Evolutionary conservation across 2,797 vertebrate species (phyloP).

Genomic region (Sebastes hopkinsi): DNA sequence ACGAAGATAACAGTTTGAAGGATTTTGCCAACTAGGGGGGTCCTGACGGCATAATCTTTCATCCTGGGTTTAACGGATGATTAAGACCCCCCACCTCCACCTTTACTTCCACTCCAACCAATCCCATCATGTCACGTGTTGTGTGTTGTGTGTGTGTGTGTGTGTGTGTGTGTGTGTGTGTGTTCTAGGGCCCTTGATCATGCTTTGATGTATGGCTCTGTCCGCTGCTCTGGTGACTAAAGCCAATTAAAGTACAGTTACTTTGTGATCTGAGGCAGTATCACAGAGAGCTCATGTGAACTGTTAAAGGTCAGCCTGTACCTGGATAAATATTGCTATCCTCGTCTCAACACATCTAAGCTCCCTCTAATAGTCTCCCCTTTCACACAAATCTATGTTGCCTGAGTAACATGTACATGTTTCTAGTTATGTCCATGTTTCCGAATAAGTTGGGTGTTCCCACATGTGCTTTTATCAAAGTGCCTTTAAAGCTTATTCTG

Average conservation of each 20-base stretch:
- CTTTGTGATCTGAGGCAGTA: constrained; percentile 6
- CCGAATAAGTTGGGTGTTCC: not conserved
- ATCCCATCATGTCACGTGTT: not conserved
- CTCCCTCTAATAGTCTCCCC: too few species aligned
- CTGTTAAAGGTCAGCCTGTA: constrained; percentile 15
- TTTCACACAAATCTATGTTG: not conserved
- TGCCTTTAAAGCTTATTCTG: not conserved
- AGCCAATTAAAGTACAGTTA: constrained; percentile 31
- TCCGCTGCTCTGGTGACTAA: not conserved
- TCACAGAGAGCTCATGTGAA: not conserved
- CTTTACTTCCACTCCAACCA: not conserved
- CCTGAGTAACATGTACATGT: not conserved
- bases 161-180: not conserved
- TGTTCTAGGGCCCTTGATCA: constrained; percentile 1
- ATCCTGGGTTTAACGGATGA: constrained; percentile 16
- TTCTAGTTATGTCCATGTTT: not conserved
- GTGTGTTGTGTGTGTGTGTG: not conserved
- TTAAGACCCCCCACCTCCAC: not conserved
- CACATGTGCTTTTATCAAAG: not conserved
- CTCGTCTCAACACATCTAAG: not conserved
- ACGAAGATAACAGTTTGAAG: constrained; percentile 4
- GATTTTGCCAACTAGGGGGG: constrained; percentile 10
- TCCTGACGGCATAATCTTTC: constrained; percentile 11
- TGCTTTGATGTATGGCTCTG: constrained; percentile 19
- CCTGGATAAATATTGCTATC: not conserved